These are phyloP conservation scores for Lutraria rhynchaena DNA, from an alignment of 1,140 invertebrate species.

Conservation along the genomic window DNA sequence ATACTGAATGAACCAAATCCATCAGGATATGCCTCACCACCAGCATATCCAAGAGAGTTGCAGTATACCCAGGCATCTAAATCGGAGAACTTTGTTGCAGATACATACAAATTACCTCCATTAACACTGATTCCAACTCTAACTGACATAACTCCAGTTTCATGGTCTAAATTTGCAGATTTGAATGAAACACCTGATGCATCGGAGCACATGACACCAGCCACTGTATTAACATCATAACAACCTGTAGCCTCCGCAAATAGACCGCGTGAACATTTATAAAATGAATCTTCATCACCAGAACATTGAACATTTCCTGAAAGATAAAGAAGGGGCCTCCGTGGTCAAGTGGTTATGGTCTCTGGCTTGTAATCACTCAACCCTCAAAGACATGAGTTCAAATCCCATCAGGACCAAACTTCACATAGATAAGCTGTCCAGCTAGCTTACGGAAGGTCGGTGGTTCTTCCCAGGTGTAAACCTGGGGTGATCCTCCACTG, in stretches of 20 bases:
- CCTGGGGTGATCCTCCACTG: too few species aligned
- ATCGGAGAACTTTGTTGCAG: slow-evolving; percentile 1
- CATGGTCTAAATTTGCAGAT: not conserved
- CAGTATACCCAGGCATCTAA: slow-evolving; percentile 40
- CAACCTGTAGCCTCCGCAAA: slow-evolving; percentile 32
- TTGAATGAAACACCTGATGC: not conserved
- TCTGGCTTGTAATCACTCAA: too few species aligned
- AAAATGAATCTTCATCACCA: slow-evolving; percentile 13
- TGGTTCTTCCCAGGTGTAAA: too few species aligned
- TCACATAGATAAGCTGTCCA: too few species aligned
- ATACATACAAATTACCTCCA: not conserved
- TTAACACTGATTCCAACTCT: slow-evolving; percentile 4
- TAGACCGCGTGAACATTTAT: slow-evolving; percentile 6
- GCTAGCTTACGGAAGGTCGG: too few species aligned
- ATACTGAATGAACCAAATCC: slow-evolving; percentile 27
- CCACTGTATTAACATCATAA: slow-evolving; percentile 25
- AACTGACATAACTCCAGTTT: slow-evolving; percentile 13
- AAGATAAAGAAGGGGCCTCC: not conserved
- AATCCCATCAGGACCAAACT: too few species aligned
- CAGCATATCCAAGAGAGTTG: slow-evolving; percentile 26
- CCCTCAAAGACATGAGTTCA: too few species aligned
- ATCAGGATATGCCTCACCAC: slow-evolving; percentile 7
- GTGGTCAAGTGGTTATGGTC: too few species aligned
- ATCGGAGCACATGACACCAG: slow-evolving; percentile 45
- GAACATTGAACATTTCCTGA: slow-evolving; percentile 27